Evolutionary conservation across 2,113 vertebrate genomes (phyloP), one percentile per base, ranked within the genome.

Genomic region (Megalops atlanticus): DNA sequence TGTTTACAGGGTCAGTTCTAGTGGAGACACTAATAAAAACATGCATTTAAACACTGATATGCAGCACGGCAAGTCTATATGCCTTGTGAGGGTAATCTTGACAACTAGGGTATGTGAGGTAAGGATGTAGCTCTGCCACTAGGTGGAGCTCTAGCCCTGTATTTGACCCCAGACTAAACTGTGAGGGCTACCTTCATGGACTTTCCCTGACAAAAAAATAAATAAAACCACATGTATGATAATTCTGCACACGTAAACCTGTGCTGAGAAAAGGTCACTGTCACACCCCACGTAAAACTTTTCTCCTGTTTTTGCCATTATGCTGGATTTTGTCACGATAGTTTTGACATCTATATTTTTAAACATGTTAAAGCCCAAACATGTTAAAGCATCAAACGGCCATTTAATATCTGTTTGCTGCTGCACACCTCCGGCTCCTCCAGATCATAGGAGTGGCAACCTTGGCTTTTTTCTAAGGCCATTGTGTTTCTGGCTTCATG

Each of bases 151-250:
- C 45, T 74, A 14, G 21, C 36, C 15, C 41, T 52, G 43, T 35
- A 41, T 74, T 80, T 72, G 68, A 14, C 11, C 24, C 47, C 35
- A 54, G 69, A 24, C 24, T 27, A 21, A 43, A 27, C 4, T 35
- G 36, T n/a, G 54, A 36, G 49, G 71, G 38, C 38, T 43, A 74
- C 58, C 58, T 31, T 64, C 12, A 7, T 21, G 79, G 70, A 74
- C 49, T 80, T 73, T 80, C 43, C 79, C 38, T 45, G 43, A 52
- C 31, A 49, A 80, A 35, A 27, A 58, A 64, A 21, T 54, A 49
- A 49, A n/a, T n/a, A n/a, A 49, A 49, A 27, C 21, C 10, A 45
- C 27, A 35, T 38, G 41, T 38, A n/a, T 40, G 27, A 39, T 16
- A 54, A 54, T 38, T 38, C 31, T 71, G 49, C 78, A 45, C 31